phyloP scores from a whole-genome alignment of 2,797 vertebrate genomes.

The Propithecus deckenii region DNA sequence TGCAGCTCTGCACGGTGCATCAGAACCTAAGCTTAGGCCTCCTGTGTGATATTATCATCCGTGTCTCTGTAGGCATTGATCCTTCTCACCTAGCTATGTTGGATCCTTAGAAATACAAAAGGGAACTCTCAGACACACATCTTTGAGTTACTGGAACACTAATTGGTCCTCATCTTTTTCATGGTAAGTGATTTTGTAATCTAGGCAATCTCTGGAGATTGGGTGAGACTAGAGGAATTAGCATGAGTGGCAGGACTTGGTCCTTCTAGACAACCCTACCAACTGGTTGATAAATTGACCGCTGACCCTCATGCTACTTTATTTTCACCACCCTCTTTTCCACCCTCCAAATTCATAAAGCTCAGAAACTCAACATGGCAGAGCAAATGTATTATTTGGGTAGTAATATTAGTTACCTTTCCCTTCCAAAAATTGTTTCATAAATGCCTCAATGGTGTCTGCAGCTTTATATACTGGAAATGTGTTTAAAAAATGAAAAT shows the following conservation, averaged over 20 bases:
- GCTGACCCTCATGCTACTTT: no score
- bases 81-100: neutral
- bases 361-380: neutral
- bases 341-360: neutral
- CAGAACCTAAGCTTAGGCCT: neutral
- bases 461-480: neutral
- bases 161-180: neutral
- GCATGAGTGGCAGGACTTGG: neutral
- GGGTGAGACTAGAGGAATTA: neutral
- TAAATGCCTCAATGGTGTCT: neutral
- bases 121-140: neutral
- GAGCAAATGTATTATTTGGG: neutral
- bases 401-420: neutral
- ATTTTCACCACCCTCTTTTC: neutral
- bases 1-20: neutral
- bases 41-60: neutral
- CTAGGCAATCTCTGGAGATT: neutral
- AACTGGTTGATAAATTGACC: neutral
- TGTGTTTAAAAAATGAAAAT: neutral
- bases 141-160: neutral
- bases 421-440: neutral
- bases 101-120: neutral
- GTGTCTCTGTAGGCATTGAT: neutral
- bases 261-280: neutral
- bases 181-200: neutral